Percentiles rank a stretch among this genome's conserved stretches.
Evolutionary conservation across 2,888 invertebrate genomes (phyloP).

Genomic region (Synergus japonicus): DNA sequence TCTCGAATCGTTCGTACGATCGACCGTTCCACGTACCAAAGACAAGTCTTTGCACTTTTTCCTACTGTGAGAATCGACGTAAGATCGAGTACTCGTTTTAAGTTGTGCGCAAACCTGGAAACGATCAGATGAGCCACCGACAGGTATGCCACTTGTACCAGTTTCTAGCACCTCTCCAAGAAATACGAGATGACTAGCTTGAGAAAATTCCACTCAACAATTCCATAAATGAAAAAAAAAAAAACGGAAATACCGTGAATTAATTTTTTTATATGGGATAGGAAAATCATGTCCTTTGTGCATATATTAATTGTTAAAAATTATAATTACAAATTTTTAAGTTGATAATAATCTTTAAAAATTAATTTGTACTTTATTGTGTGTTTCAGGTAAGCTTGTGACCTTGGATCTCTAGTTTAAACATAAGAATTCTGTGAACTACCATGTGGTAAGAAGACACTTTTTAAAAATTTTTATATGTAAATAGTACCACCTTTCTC

Average conservation of each 20-base stretch:
- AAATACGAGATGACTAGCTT: neutral
- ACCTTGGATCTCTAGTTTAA: neutral
- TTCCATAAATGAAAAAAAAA: neutral
- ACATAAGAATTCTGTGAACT: neutral
- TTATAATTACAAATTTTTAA: no score
- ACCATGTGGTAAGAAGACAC: neutral
- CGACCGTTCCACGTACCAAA: conserved; percentile 27
- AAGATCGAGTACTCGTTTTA: conserved; percentile 10
- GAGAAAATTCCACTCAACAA: neutral
- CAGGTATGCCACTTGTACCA: neutral
- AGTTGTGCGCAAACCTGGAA: conserved; percentile 28
- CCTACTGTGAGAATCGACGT: conserved; percentile 21
- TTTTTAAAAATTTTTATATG: no score
- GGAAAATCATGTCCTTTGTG: no score
- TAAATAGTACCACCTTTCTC: rapidly evolving
- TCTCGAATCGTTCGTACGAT: conserved; percentile 38
- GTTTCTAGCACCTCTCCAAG: neutral
- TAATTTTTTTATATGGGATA: neutral
- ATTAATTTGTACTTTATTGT: neutral
- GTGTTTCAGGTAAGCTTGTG: neutral
- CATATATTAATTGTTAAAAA: no score
- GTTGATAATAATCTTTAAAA: no score
- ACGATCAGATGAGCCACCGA: neutral
- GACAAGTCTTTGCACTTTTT: conserved; percentile 41
- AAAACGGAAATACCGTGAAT: neutral